Base-by-base conservation (phyloP, 1,140 invertebrate species). In the Trichoplusia ni region DNA sequence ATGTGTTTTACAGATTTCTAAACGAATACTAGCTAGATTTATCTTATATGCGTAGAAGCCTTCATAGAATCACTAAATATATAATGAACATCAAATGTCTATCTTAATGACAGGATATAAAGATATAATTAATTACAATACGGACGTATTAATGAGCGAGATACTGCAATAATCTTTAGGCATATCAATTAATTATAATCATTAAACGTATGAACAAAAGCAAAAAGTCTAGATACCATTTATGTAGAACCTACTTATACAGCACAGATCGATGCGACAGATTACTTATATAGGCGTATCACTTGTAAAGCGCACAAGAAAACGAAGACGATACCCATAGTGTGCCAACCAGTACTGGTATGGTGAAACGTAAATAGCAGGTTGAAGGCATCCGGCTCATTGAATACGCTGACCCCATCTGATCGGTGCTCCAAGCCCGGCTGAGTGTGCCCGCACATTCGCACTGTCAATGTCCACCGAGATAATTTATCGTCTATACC, bases 381-480 rank as follows among this genome's bases (percentile, higher is more conserved):
- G 87, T 87, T 85, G 77, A 71, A 84, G 79, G 81, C 82, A 90
- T 88, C 87, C 87, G 87, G 79, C 85, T 88, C 84, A 88, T 87
- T 87, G 81, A 90, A 90, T 85, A 81, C 83, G 84, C 82, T 90
- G 87, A 90, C 87, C 86, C 81, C 84, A 89, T 90, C 87, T 90
- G 85, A 90, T 90, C 84, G 79, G 31, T 60, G 77, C 78, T 76
- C 63, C 70, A 71, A 79, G 82, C 84, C n/a, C 68, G 77, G 73
- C 74, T 72, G 71, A 75, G 71, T 69, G 69, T 71, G 72, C 67
- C 62, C 56, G 72, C 71, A 84, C 78, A 82, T 86, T 86, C 74
- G 69, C 73, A 77, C 69, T 79, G 71, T 68, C 70, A 78, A 78
- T 79, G 77, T 76, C 78, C 73, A 71, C 75, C 77, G 75, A 72